phyloP scores from a whole-genome alignment of 1,140 invertebrate species.

The Artemia franciscana region DNA sequence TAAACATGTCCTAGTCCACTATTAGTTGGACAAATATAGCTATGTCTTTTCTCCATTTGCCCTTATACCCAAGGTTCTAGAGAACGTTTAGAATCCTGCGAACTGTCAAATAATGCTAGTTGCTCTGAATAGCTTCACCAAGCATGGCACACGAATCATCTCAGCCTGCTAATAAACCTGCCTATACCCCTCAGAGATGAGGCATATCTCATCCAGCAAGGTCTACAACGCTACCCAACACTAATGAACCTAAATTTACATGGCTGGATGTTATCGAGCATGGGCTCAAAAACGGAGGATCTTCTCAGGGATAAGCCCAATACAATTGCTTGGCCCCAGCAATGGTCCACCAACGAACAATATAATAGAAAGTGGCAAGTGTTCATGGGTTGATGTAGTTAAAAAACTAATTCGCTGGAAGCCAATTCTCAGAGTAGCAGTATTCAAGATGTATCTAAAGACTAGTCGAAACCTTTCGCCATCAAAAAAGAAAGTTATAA shows the following conservation, averaged over 20 bases:
- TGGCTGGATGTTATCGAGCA: not conserved
- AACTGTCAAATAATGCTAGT: not conserved
- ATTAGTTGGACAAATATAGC: not conserved
- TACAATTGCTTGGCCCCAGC: not conserved
- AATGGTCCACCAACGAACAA: not conserved
- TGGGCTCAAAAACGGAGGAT: not conserved
- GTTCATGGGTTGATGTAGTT: not conserved
- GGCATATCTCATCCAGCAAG: not conserved
- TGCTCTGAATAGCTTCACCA: not conserved
- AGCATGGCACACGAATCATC: not conserved
- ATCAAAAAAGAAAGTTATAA: too few relatives aligned
- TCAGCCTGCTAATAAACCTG: not conserved
- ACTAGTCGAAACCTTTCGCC: too few relatives aligned
- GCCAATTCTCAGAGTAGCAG: not conserved
- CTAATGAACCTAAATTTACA: not conserved
- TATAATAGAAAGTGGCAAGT: not conserved
- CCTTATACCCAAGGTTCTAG: not conserved
- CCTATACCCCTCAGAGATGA: not conserved
- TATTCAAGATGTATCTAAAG: not conserved
- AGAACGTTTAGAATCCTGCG: not conserved
- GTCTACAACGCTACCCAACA: not conserved
- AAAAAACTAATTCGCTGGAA: not conserved
- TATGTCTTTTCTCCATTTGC: not conserved
- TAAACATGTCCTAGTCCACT: not conserved
- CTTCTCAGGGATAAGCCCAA: not conserved